Base-by-base conservation (phyloP, 2,888 invertebrate genomes). In the Aphelenchoides bicaudatus region DNA sequence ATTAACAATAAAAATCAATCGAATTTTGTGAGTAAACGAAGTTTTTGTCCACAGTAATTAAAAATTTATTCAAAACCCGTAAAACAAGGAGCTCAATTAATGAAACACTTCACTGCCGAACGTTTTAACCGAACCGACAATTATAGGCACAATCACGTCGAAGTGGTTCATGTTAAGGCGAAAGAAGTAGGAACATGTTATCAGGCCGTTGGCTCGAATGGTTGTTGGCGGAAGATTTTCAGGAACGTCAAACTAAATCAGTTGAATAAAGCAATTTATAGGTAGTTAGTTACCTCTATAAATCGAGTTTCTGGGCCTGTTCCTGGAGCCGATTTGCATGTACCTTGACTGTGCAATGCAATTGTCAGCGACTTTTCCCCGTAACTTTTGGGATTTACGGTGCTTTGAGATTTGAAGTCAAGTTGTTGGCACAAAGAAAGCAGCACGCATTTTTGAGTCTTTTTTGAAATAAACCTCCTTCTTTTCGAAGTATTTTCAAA, bases 141-240 rank as follows among this genome's bases (percentile, higher is more conserved):
- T 68, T 3, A 75, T 72, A 2, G 75, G 75, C 1, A 76, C 67
- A 39, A 75, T 67, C 5, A 75, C 62, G 53, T 75, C 75, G 46
- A 75, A 74, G 52, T 76, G 70, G 6, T 75, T 73, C 54, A 76
- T 67, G 51, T 75, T 73, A 16, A 75, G 63, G 55, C 75, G 70
- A 56, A 76, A 75, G 56, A 76, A 75, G 52, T 75, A 75, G 39
- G 68, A 68, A 50, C 68, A 65, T 3, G 72, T 73, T 28, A 75
- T 69, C 8, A 75, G 66, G 4, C 74, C 73, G 58, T 73, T 73
- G 10, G 71, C 72, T 47, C 72, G 73, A 38, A 63, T 58, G 3
- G 69, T 65, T 16, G 75, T 75, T 1, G 75, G 75, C 4, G 75
- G 74, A 1, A 75, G 65, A 37, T 63, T 66, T 1, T 66, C 52